A percentile compares a stretch with the other conserved stretches of the same genome.
These are phyloP conservation scores for Drosophila nigromelanica DNA, from an alignment of 1,140 invertebrate genomes.

Conservation along the genomic window DNA sequence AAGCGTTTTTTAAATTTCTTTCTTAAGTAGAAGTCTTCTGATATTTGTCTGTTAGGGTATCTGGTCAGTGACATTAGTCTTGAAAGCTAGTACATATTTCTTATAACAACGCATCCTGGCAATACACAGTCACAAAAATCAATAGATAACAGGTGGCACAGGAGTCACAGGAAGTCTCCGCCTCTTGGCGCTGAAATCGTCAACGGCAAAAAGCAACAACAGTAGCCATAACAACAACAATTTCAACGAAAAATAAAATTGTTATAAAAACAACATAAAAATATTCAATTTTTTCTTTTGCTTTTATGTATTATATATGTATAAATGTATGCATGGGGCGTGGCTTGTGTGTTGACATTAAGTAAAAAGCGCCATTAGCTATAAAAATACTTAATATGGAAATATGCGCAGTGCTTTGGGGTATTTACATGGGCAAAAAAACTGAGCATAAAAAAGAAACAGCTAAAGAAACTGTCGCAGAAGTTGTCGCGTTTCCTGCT, in stretches of 20 bases:
- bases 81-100: background rate
- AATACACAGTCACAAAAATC: slow-evolving; percentile 66
- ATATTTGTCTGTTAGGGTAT: background rate
- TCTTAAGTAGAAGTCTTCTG: too few species aligned
- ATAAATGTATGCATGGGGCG: slow-evolving; percentile 3
- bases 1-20: too few species aligned
- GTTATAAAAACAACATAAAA: slow-evolving; percentile 52
- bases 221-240: slow-evolving; percentile 1
- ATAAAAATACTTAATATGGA: slow-evolving; percentile 81
- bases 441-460: slow-evolving; percentile 28
- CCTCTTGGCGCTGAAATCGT: slow-evolving; percentile 26
- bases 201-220: slow-evolving; percentile 35
- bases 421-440: slow-evolving; percentile 58
- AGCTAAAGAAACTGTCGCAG: slow-evolving; percentile 66
- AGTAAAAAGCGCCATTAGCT: slow-evolving; percentile 80
- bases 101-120: slow-evolving; percentile 43
- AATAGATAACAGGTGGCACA: slow-evolving; percentile 77
- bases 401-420: slow-evolving; percentile 69
- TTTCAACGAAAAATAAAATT: slow-evolving; percentile 40
- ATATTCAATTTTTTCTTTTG: slow-evolving; percentile 40
- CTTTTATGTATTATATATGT: slow-evolving; percentile 21
- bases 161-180: slow-evolving; percentile 62
- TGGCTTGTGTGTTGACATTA: slow-evolving; percentile 68
- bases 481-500: slow-evolving; percentile 54
- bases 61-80: background rate